Evolutionary conservation across 2,797 vertebrate genomes (phyloP).

Genomic region (Prionace glauca): DNA sequence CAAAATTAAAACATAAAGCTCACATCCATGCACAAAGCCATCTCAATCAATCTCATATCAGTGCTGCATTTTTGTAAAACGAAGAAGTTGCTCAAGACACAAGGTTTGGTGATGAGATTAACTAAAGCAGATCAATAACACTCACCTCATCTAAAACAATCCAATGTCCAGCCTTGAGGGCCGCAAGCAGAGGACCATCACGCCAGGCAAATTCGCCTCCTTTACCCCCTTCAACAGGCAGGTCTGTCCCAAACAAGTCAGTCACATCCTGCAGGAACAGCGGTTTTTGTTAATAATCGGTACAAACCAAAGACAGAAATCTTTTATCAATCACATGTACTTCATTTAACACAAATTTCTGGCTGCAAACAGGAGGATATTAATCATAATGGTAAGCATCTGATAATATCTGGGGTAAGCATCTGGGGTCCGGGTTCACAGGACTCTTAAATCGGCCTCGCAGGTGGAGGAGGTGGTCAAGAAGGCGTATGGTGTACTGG

Average conservation of each 20-base stretch:
- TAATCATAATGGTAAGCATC: neutral
- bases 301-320: neutral
- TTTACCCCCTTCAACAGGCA: constrained; percentile 94
- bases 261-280: constrained; percentile 75
- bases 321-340: neutral
- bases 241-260: constrained; percentile 91
- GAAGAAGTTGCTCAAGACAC: neutral
- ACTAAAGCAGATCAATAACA: neutral
- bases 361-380: neutral
- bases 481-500: too few relatives aligned
- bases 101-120: neutral
- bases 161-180: constrained; percentile 90
- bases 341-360: neutral
- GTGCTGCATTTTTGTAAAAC: neutral
- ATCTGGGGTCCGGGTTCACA: too few relatives aligned
- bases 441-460: too few relatives aligned
- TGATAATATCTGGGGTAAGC: too few relatives aligned
- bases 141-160: constrained; percentile 88
- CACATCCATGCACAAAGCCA: neutral
- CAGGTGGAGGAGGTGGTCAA: too few relatives aligned
- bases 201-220: constrained; percentile 95
- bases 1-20: neutral
- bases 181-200: constrained; percentile 86
- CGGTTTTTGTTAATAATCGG: neutral
- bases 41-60: neutral